Percentiles rank a stretch among this genome's conserved stretches.
Evolutionary conservation across 2,888 invertebrate species (phyloP).

Genomic region (Axea sp.): DNA sequence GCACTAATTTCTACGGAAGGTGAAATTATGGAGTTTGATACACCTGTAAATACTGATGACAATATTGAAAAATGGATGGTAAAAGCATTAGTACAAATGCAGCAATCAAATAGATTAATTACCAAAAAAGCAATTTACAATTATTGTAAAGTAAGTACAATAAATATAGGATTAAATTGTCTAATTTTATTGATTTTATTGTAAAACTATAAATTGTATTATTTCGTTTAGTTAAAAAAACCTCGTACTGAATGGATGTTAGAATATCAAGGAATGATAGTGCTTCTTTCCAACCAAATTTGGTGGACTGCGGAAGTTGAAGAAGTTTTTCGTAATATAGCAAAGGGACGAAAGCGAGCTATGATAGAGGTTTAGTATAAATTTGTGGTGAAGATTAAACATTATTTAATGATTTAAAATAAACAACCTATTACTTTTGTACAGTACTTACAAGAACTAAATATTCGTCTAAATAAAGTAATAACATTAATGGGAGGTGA

Average conservation of each 20-base stretch:
- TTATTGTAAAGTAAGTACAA: constrained; percentile 88
- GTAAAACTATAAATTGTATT: constrained; percentile 2
- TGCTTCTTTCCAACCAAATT: constrained; percentile 91
- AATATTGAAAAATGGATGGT: constrained; percentile 97
- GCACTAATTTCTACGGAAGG: constrained; percentile 94
- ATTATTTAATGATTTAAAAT: neutral
- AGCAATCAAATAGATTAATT: constrained; percentile 88
- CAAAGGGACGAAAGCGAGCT: constrained; percentile 88
- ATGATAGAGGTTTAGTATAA: constrained; percentile 86
- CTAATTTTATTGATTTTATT: too few species aligned
- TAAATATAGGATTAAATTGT: too few species aligned
- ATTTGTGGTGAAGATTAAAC: neutral
- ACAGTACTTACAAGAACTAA: constrained; percentile 86
- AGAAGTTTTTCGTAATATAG: constrained; percentile 88
- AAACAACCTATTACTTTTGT: neutral
- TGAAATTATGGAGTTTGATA: constrained; percentile 91
- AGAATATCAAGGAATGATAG: constrained; percentile 93
- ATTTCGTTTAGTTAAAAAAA: constrained; percentile 65
- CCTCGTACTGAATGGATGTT: constrained; percentile 92
- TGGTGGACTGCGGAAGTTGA: constrained; percentile 99
- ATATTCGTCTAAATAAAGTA: constrained; percentile 90
- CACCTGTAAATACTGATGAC: constrained; percentile 86
- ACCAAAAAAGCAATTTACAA: constrained; percentile 93
- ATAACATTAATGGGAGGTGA: constrained; percentile 81
- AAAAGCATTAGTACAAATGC: constrained; percentile 90